These are phyloP conservation scores for Phortica variegata DNA, from an alignment of 1,140 invertebrate genomes.

Conservation along the genomic window DNA sequence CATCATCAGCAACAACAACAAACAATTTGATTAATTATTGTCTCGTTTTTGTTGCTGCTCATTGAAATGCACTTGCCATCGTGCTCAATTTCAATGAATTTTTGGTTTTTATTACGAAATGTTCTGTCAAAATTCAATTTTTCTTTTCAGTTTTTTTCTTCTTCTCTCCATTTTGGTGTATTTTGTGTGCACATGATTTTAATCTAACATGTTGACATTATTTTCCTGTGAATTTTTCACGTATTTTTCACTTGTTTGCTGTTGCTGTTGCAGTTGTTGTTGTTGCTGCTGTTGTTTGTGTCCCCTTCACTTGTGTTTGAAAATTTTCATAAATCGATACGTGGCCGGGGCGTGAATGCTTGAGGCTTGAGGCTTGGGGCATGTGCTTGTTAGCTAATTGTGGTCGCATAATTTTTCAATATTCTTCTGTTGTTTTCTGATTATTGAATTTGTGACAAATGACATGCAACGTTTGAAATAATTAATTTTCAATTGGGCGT, in stretches of 20 bases:
- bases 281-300: constrained; percentile 2
- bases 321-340: too few relatives aligned
- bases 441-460: constrained; percentile 40
- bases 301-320: background rate
- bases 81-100: constrained; percentile 51
- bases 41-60: constrained; percentile 14
- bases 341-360: constrained; percentile 40
- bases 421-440: constrained; percentile 23
- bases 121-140: constrained; percentile 45
- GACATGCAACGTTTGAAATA: constrained; percentile 35
- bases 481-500: too few relatives aligned
- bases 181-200: constrained; percentile 12
- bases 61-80: constrained; percentile 54
- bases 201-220: constrained; percentile 50
- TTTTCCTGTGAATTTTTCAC: constrained; percentile 45
- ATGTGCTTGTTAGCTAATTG: too few relatives aligned
- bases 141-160: constrained; percentile 1
- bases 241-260: background rate
- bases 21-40: constrained; percentile 27
- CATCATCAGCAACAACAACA: too few relatives aligned
- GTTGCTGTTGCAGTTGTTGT: background rate
- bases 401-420: constrained; percentile 47
- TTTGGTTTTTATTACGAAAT: constrained; percentile 49
- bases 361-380: too few relatives aligned
- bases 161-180: constrained; percentile 18